Evolutionary conservation across 2,113 vertebrate species (phyloP).

Genomic region (Oncorhynchus nerka): DNA sequence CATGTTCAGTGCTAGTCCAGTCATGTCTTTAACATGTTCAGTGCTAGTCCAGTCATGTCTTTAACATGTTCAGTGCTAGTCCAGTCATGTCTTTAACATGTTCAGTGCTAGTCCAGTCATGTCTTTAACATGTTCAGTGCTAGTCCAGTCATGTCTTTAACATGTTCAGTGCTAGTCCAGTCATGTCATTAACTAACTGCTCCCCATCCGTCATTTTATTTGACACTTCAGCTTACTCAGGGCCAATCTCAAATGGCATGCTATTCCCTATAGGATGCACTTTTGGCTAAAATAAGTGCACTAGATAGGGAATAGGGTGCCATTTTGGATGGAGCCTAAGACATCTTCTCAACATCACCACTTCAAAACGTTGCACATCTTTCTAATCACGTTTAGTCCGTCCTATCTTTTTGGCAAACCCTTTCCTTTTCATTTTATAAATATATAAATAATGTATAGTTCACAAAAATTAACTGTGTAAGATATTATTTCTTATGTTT

Average conservation of each 20-base stretch:
- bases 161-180: conserved; percentile 50
- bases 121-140: conserved; percentile 54
- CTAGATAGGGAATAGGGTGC: no score
- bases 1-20: conserved; percentile 53
- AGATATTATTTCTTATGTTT: conserved; percentile 96
- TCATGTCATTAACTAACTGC: conserved; percentile 67
- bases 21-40: conserved; percentile 72
- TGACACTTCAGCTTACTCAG: conserved; percentile 71
- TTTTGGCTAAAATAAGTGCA: no score
- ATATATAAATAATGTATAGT: conserved; percentile 99
- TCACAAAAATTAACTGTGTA: conserved; percentile 99
- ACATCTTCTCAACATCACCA: conserved; percentile 56
- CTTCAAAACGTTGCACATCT: conserved; percentile 82
- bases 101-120: no score
- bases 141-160: no score
- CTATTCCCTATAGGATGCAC: no score
- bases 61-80: conserved; percentile 51
- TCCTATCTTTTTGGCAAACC: conserved; percentile 95
- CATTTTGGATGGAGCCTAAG: conserved; percentile 42
- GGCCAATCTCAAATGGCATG: conserved; percentile 2
- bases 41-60: conserved; percentile 62
- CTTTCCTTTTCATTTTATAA: conserved; percentile 85
- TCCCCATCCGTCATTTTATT: conserved; percentile 62
- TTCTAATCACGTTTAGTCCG: conserved; percentile 83
- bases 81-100: conserved; percentile 59